A percentile compares a stretch with the other conserved stretches of the same genome.
These are phyloP conservation scores for Silurus meridionalis DNA, from an alignment of 2,113 vertebrate species.

Conservation along the genomic window DNA sequence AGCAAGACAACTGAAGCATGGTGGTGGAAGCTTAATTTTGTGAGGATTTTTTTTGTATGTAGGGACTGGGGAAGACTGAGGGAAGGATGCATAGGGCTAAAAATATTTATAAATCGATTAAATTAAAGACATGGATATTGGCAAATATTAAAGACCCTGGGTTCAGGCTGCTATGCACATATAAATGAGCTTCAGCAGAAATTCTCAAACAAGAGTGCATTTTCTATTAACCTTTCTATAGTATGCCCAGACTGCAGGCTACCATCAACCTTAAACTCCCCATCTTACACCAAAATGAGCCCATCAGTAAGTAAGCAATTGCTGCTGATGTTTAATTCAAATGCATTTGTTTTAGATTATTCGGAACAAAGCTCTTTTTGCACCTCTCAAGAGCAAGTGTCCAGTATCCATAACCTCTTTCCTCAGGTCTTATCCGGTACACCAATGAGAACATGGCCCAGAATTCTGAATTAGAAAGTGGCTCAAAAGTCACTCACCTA, in stretches of 20 bases:
- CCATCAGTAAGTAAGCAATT: not conserved
- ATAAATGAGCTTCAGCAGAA: not conserved
- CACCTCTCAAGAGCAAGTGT: slow-evolving; percentile 29
- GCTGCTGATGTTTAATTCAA: not conserved
- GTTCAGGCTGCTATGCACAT: not conserved
- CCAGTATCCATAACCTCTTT: slow-evolving; percentile 46
- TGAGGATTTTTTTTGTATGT: not conserved
- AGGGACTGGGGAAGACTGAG: not conserved
- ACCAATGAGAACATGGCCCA: slow-evolving; percentile 46
- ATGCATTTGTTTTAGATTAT: slow-evolving; percentile 20
- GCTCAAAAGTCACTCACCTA: slow-evolving; percentile 40
- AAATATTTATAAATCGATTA: not conserved
- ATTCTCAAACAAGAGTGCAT: not conserved
- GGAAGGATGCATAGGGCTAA: not conserved
- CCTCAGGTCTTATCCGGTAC: slow-evolving; percentile 32
- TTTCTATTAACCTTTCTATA: slow-evolving; percentile 10
- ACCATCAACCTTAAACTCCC: not conserved
- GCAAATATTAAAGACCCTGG: not conserved
- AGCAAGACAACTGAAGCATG: not conserved
- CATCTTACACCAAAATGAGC: not conserved
- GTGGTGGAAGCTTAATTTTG: not conserved
- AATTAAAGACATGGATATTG: not conserved
- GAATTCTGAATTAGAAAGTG: slow-evolving; percentile 47
- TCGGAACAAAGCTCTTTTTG: slow-evolving; percentile 1
- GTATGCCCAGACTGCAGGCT: not conserved